phyloP scores from a whole-genome alignment of 2,888 invertebrate genomes.

The Oithona nana region DNA sequence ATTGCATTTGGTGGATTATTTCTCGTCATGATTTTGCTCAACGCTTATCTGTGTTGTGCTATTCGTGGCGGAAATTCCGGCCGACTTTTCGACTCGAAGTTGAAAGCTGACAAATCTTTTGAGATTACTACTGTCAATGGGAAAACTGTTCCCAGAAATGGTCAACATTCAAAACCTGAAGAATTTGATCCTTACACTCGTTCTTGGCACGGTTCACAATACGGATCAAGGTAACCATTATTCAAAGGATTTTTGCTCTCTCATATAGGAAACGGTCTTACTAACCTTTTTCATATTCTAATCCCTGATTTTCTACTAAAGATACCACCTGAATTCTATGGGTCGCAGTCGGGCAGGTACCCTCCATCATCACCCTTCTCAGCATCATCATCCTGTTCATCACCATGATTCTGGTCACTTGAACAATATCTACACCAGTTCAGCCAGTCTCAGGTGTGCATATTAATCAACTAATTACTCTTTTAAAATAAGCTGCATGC shows the following conservation, averaged over 20 bases:
- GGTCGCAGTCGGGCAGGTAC: neutral
- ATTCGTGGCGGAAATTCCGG: too few species aligned
- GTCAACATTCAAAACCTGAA: constrained; percentile 74
- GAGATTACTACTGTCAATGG: constrained; percentile 74
- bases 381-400: too few species aligned
- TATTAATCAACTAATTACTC: too few species aligned
- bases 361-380: too few species aligned
- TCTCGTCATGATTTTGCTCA: constrained; percentile 78
- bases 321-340: neutral
- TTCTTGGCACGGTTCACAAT: constrained; percentile 22
- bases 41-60: constrained; percentile 81
- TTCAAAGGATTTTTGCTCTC: too few species aligned
- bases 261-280: neutral
- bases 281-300: neutral
- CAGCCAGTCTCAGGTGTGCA: neutral
- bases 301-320: neutral
- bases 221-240: constrained; percentile 20
- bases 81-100: too few species aligned
- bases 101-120: too few species aligned
- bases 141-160: constrained; percentile 32
- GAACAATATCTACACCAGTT: neutral
- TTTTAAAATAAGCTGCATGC: too few species aligned
- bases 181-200: constrained; percentile 68
- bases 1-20: constrained; percentile 73
- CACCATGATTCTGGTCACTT: neutral